Evolutionary conservation across 1,140 invertebrate genomes (phyloP), one percentile per base, ranked within the genome.

Genomic region (Rhagoletis zephyria): DNA sequence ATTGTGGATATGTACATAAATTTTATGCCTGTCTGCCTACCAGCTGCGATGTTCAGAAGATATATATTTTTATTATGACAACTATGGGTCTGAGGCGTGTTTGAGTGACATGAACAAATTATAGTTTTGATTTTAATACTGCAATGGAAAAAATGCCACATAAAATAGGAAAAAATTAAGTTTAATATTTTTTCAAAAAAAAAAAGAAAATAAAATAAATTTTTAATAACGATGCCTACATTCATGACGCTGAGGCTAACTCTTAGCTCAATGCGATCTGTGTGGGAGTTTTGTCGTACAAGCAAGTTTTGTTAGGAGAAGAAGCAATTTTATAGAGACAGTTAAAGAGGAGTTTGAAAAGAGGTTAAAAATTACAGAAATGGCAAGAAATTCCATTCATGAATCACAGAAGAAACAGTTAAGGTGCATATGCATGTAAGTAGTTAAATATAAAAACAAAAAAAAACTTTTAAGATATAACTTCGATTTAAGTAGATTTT

Each of bases 21-120:
- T 74, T 74, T 74, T 40, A 74, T 74, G 67, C 67, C 67, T 74
- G 67, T 74, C 67, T 74, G 42, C 45, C 40, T 14, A 74, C 42
- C 14, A n/a, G 3, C 67, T 14, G 42, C 45, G 40, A n/a, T 16
- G 12, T 16, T 14, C 42, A 40, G 42, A 3, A 74, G 45, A 74
- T 67, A 42, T 30, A 74, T 74, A 48, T 74, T 74, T 74, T 74
- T 74, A 74, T 74, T 74, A 74, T 74, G 67, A 74, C 67, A 74
- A 74, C 67, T 74, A 7, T 48, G 42, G 67, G 67, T 74, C 45
- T 14, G 67, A 74, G 42, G 40, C 40, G 10, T 40, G 40, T 45
- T 48, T 74, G 67, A 74, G 67, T 74, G 67, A 48, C 67, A 74
- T 74, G 40, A 74, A 74, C 67, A 74, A 74, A 74, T 74, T 74